Base-by-base conservation (phyloP, 2,888 invertebrate genomes). In the Brachyptera putata region DNA sequence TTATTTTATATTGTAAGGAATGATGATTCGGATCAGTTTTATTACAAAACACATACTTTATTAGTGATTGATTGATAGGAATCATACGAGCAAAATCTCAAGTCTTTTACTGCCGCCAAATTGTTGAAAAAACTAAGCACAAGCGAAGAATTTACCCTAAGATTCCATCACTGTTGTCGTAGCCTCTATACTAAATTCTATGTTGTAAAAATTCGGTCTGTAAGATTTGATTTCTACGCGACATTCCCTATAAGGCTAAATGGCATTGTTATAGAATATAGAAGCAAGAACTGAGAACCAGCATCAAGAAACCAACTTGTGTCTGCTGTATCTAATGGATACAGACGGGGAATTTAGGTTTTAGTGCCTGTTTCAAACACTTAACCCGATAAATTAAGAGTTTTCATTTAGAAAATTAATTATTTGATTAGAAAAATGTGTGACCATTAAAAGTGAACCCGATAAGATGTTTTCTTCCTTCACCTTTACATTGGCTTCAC, bases 211-310 rank as follows among this genome's bases (percentile, higher is more conserved):
- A 46, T 46, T 18, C 24, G 2, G 46, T 9, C 46, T 30, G 30
- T n/a, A 24, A 46, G 53, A 53, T 53, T 53, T 34, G 36, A 53
- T 53, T 53, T 53, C 34, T 30, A 34, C 46, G 30, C 9, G 30
- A 30, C 50, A 30, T 50, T 53, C 53, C 53, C 53, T 53, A 53
- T 53, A 53, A 36, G 53, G 53, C 53, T 53, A 53, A 53, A 53
- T 53, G 53, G 53, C 53, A 53, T 46, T 53, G 53, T 53, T 53
- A 53, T 22, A 11, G 22, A 46, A 5, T 16, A 3, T 13, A 50
- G n/a, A 4, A n/a, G 18, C 34, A 36, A 36, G 36, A 36, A 53
- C 53, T 16, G 3, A 9, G 14, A n/a, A 14, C n/a, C n/a, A n/a
- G n/a, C n/a, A n/a, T n/a, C 16, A 21, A 46, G 46, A 2, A 9